Evolutionary conservation across 2,797 vertebrate species (phyloP), one percentile per base, ranked within the genome.

Genomic region (Cichlasoma orientale): DNA sequence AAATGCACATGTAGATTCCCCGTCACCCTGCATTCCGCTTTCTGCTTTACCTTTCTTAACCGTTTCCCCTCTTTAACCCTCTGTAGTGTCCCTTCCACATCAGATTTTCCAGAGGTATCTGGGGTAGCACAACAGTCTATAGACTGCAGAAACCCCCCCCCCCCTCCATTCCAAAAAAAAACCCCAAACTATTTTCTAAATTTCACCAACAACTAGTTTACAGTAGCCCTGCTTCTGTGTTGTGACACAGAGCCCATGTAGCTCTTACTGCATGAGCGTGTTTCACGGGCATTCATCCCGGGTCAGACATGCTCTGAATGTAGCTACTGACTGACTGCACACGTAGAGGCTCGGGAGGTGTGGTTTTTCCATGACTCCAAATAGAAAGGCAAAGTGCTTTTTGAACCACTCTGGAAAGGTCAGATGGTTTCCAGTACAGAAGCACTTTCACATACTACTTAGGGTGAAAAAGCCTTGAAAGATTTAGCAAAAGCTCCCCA

Each of bases 291-390:
- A 78, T 88, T 92, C 84, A 89, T 33, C n/a, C 16, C 21, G 55
- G 82, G 86, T 72, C 86, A 90, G 75, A 83, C 70, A 86, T 91
- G 27, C 83, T 79, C 81, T 88, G 83, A 90, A 91, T 90, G 83
- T 80, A 77, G 77, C 84, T 74, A 80, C 82, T 82, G 86, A 84
- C 83, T 80, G 84, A 81, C 76, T 85, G 77, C 81, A 72, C 88
- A 83, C 57, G 12, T 77, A 61, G 78, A 89, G 78, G 66, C 41
- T 27, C 47, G 33, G 53, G 74, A 84, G 84, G 87, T 72, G 80
- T 68, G 61, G 86, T 88, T 90, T 36, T 88, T 92, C 91, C 89
- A 91, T 91, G 90, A 84, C 89, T 89, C 72, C 90, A 91, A 93
- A 94, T 92, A 92, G 90, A 91, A 89, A 83, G 75, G 78, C 81